A percentile compares a stretch with the other conserved stretches of the same genome.
phyloP scores from a whole-genome alignment of 2,113 vertebrate genomes.

The Scopus umbretta region DNA sequence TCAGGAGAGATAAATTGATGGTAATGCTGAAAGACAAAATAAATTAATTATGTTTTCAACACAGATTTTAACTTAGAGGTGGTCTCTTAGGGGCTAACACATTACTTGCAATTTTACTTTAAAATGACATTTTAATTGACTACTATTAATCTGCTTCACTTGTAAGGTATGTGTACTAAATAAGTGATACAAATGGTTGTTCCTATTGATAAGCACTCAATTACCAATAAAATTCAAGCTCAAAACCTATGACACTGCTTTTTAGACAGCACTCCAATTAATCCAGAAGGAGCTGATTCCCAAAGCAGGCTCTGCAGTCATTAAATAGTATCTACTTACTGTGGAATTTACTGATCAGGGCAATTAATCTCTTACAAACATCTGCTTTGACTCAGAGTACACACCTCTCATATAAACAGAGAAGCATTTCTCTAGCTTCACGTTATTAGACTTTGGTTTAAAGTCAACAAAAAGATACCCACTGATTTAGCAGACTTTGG shows the following conservation, averaged over 20 bases:
- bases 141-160: neutral
- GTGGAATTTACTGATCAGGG: neutral
- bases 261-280: neutral
- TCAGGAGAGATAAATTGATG: neutral
- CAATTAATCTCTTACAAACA: neutral
- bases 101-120: neutral
- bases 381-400: neutral
- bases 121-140: neutral
- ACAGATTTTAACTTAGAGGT: neutral
- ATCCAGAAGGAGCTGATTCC: neutral
- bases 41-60: constrained; percentile 15
- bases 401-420: neutral
- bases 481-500: neutral
- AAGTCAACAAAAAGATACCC: neutral
- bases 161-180: neutral
- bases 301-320: neutral
- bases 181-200: neutral
- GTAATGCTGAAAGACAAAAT: neutral
- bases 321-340: neutral
- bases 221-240: neutral
- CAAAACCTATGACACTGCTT: neutral
- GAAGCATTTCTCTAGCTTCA: neutral
- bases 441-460: neutral
- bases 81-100: neutral
- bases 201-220: neutral